Conservation (phyloP, 2,888 invertebrate species). For the Phoenoteleia sp. region DNA sequence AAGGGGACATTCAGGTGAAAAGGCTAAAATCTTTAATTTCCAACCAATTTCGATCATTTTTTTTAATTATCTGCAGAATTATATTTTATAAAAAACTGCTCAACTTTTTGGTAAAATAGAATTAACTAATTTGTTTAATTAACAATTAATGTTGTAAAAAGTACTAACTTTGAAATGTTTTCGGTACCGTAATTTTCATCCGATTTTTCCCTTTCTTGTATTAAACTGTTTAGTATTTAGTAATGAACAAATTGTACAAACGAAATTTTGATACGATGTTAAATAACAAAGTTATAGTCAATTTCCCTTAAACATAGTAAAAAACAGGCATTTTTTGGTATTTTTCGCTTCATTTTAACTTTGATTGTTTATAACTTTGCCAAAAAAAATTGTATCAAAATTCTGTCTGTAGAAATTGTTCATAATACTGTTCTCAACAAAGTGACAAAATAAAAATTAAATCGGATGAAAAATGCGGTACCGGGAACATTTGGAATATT, state of each 20-base stretch:
- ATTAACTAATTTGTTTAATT: not conserved
- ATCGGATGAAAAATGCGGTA: no score
- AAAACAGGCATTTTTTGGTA: not conserved
- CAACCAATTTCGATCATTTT: no score
- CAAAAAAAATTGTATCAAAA: not conserved
- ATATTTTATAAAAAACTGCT: no score
- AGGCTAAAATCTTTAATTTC: no score
- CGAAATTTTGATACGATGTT: not conserved
- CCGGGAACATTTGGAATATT: no score
- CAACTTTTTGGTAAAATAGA: not conserved
- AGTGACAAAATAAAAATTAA: no score
- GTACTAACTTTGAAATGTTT: not conserved
- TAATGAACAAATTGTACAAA: not conserved
- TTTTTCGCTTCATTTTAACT: not conserved
- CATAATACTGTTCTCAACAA: no score
- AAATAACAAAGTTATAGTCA: not conserved
- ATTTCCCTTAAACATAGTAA: constrained; percentile 7
- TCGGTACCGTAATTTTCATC: not conserved
- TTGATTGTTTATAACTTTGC: not conserved
- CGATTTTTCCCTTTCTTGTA: not conserved
- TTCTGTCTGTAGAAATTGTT: constrained; percentile 1
- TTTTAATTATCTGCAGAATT: no score
- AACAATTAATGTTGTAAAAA: constrained; percentile 3
- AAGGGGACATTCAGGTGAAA: no score
- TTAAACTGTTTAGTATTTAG: not conserved